Base-by-base conservation (phyloP, 2,888 invertebrate species). In the Melanostoma mellinum region DNA sequence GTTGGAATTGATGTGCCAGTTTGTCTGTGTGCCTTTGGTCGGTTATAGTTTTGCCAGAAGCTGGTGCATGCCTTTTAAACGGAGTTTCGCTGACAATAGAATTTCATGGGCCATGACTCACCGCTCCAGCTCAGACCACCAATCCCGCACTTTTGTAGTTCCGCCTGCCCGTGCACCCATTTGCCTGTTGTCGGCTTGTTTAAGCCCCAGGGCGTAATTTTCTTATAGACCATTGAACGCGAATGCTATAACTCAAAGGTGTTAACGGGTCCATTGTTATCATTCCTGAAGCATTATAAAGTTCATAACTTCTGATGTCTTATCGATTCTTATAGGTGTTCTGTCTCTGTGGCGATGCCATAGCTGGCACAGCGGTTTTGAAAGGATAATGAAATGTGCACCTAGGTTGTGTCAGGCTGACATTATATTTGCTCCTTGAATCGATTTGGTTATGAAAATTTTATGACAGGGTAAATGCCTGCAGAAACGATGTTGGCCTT, bases 181-280 rank as follows among this genome's bases (percentile, higher is more conserved):
- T 71, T 75, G 76, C 67, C 67, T 67, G 33, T 42, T 67, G 76
- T 72, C 76, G 71, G 76, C 67, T 72, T 67, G 33, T 42, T 71
- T 60, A 68, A 68, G 68, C 68, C 61, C 77, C 46, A 44, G 72
- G 73, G 73, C 55, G 73, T 78, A 74, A 77, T 82, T 73, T 82
- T 73, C 73, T 82, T 68, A 65, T 73, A 72, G 73, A 56, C 73
- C 63, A 82, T 77, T 82, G 77, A 77, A 67, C 68, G 55, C 48
- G 73, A 69, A 63, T 82, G 78, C 46, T 63, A 82, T 78, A 82
- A 78, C 63, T 82, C 68, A 78, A 68, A 82, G 78, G 82, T 82
- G 73, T 82, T 78, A 77, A 82, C 73, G 52, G 69, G 68, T 77
- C 48, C 73, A 69, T 77, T 73, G 78, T 69, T 78, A 78, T 78